A percentile compares a stretch with the other conserved stretches of the same genome.
Evolutionary conservation across 2,113 vertebrate species (phyloP).

Genomic region (Choloepus hoffmanni): DNA sequence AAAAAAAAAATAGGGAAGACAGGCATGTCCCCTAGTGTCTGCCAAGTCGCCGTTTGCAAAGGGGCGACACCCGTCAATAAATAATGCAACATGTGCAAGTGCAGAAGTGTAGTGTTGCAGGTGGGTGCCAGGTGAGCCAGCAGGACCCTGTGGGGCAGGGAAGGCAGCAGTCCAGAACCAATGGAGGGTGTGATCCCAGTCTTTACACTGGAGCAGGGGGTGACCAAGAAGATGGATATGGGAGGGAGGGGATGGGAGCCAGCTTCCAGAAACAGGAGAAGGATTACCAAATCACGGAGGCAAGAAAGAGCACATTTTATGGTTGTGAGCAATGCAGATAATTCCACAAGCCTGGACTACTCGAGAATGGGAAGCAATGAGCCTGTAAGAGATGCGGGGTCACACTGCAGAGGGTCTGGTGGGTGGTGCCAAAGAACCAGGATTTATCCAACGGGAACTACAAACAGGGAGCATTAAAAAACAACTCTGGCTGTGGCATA

Average conservation of each 20-base stretch:
- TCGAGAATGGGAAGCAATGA: neutral
- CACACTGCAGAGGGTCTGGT: neutral
- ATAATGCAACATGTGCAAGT: neutral
- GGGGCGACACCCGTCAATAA: neutral
- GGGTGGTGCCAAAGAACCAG: neutral
- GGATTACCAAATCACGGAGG: neutral
- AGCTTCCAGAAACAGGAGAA: neutral
- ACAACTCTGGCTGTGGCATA: neutral
- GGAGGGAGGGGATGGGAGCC: accelerated
- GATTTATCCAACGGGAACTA: neutral
- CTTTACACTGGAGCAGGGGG: accelerated
- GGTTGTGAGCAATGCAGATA: neutral
- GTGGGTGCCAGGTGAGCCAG: accelerated
- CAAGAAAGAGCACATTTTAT: neutral
- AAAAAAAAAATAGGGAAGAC: neutral
- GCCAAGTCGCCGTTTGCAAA: neutral
- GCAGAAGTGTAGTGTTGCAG: neutral
- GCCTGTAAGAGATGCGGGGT: neutral
- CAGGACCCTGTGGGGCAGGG: accelerated
- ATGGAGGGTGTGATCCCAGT: neutral
- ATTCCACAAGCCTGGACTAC: neutral
- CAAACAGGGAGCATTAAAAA: neutral
- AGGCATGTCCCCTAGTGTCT: no score
- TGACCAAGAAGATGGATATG: neutral
- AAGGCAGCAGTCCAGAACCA: neutral